Percentiles rank a stretch among this genome's conserved stretches.
phyloP scores from a whole-genome alignment of 2,888 invertebrate species.

The Cloeon dipterum region DNA sequence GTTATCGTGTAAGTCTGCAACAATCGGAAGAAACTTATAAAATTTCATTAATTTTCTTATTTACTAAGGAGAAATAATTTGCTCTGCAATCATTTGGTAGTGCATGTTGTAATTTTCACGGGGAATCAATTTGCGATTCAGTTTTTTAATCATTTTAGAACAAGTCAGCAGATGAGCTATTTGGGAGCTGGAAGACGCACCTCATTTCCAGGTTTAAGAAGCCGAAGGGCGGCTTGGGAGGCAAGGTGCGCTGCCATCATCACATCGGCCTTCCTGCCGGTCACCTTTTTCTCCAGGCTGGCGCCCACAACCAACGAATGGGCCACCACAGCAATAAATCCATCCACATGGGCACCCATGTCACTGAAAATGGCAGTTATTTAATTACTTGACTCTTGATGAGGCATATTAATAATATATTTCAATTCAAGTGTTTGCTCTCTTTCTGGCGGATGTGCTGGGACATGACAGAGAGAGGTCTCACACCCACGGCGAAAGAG shows the following conservation, averaged over 20 bases:
- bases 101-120: neutral
- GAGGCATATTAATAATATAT: neutral
- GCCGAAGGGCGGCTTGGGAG: slow-evolving; percentile 80
- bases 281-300: slow-evolving; percentile 43
- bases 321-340: slow-evolving; percentile 94
- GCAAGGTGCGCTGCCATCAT: slow-evolving; percentile 87
- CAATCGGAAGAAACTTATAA: neutral
- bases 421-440: neutral
- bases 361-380: no score
- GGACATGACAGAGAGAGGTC: slow-evolving; percentile 2
- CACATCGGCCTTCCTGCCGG: slow-evolving; percentile 83
- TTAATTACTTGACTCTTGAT: no score
- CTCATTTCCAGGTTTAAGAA: slow-evolving; percentile 78
- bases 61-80: neutral
- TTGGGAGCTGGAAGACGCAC: slow-evolving; percentile 25
- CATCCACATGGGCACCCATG: slow-evolving; percentile 95
- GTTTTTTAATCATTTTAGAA: neutral
- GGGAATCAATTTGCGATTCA: neutral
- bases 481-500: neutral
- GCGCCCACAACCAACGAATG: slow-evolving; percentile 84
- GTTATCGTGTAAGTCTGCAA: slow-evolving; percentile 71
- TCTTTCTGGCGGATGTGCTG: neutral
- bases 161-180: neutral
- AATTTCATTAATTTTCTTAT: neutral
- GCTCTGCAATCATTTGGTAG: neutral